Base-by-base conservation (phyloP, 1,140 invertebrate species). In the Melipona quadrifasciata region DNA sequence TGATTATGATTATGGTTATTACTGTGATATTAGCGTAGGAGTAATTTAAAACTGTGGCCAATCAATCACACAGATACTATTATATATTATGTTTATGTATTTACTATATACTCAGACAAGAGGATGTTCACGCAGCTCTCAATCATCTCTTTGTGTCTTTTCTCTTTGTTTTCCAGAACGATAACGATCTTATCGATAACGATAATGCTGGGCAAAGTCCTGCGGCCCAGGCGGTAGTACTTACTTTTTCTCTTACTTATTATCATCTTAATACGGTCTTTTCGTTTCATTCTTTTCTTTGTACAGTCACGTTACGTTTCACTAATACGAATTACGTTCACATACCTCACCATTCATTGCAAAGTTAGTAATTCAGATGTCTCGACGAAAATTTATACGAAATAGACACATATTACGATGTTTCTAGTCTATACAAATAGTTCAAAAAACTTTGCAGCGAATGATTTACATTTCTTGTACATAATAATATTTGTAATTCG, bases 171-270 rank as follows among this genome's bases (percentile, higher is more conserved):
- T 95, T 95, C 84, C 94, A 95, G 94, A 95, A 92, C 91, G 93
- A 95, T 95, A 95, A 95, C 93, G 94, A 94, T 93, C 93, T 92
- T 94, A 94, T 94, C 93, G 93, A 94, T 95, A 94, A 94, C 91
- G 93, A 94, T 94, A 95, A 93, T 94, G 93, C 94, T 90, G 94
- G 94, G 94, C 94, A 95, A 94, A 95, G 91, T 94, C 92, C 94
- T 94, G 93, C 94, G 92, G 94, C 94, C 94, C 94, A 94, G 93
- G 94, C 94, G 94, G 94, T 95, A 95, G 94, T 95, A 95, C 92
- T 94, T 92, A 94, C 92, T 92, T 92, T 94, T 92, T 93, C 91
- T 91, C 89, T 93, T 94, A 93, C 90, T 93, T 90, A 90, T 91
- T 84, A 86, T 89, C 88, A 88, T 89, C 78, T 87, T 78, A 75